These are phyloP conservation scores for Polydrusus cervinus DNA, from an alignment of 2,888 invertebrate genomes.

Conservation along the genomic window DNA sequence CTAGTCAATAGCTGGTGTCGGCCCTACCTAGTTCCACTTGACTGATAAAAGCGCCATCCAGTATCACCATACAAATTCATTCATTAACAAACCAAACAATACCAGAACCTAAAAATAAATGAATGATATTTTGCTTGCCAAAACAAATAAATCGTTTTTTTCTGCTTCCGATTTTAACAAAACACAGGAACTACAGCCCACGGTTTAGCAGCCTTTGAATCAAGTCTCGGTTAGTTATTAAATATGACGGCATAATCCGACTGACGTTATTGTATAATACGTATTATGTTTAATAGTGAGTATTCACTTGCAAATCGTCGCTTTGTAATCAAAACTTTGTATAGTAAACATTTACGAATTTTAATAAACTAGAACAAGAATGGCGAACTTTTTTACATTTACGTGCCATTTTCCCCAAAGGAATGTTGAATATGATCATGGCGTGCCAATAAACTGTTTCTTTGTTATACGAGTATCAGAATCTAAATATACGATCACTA, in stretches of 20 bases:
- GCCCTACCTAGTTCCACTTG: constrained; percentile 10
- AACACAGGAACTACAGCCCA: constrained; percentile 45
- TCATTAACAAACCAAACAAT: constrained; percentile 21
- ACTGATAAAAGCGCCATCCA: constrained; percentile 10
- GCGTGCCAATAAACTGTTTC: too few relatives aligned
- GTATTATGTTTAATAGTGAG: constrained; percentile 27
- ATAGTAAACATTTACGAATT: too few relatives aligned
- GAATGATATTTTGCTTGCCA: constrained; percentile 27
- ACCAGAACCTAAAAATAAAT: constrained; percentile 5
- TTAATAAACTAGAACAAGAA: too few relatives aligned
- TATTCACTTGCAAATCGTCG: constrained; percentile 31
- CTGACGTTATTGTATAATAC: not conserved
- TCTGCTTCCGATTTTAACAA: constrained; percentile 44
- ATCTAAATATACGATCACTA: too few relatives aligned
- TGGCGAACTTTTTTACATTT: too few relatives aligned
- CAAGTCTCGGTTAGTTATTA: constrained; percentile 20
- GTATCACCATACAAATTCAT: constrained; percentile 17
- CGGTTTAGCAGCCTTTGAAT: constrained; percentile 25
- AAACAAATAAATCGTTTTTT: constrained; percentile 41
- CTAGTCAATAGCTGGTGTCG: constrained; percentile 12
- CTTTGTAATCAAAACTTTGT: too few relatives aligned
- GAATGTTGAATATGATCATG: too few relatives aligned
- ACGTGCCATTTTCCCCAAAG: too few relatives aligned
- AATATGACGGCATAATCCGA: constrained; percentile 26
- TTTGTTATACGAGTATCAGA: too few relatives aligned